Conservation (phyloP, 2,888 invertebrate genomes). For the Choreutis nemorana region DNA sequence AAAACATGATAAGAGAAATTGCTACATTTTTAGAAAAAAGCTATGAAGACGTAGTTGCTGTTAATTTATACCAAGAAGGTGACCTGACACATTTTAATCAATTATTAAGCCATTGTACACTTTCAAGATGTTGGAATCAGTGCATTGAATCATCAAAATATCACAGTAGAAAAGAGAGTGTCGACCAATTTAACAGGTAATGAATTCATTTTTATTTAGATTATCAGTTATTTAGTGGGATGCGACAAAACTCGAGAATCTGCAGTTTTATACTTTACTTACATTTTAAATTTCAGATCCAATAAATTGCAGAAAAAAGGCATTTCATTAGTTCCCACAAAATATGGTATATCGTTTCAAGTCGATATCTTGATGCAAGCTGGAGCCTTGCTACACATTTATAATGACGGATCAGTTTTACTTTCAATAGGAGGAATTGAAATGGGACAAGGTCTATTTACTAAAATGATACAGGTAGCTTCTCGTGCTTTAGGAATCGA, state of each 20-base stretch:
- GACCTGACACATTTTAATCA: slow-evolving; percentile 83
- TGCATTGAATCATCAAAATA: slow-evolving; percentile 74
- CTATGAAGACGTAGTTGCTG: slow-evolving; percentile 68
- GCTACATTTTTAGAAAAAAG: slow-evolving; percentile 72
- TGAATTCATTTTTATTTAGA: too few species aligned
- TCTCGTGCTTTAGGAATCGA: slow-evolving; percentile 71
- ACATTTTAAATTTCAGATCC: slow-evolving; percentile 39
- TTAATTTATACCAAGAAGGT: slow-evolving; percentile 85
- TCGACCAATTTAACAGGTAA: slow-evolving; percentile 76
- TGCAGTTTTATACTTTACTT: neutral
- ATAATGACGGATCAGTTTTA: slow-evolving; percentile 81
- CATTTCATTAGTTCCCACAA: slow-evolving; percentile 75
- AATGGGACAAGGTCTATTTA: slow-evolving; percentile 92
- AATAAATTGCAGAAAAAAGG: slow-evolving; percentile 83
- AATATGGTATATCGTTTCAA: slow-evolving; percentile 79
- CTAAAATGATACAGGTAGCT: slow-evolving; percentile 88
- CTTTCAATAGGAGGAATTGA: slow-evolving; percentile 84
- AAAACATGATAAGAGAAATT: slow-evolving; percentile 79
- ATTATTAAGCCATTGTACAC: slow-evolving; percentile 73
- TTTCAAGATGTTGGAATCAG: slow-evolving; percentile 79
- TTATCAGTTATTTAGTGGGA: neutral
- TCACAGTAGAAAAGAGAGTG: slow-evolving; percentile 58
- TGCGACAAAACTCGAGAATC: slow-evolving; percentile 1
- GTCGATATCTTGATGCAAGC: slow-evolving; percentile 74
- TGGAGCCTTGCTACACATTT: slow-evolving; percentile 80